Evolutionary conservation across 2,797 vertebrate species (phyloP).

Genomic region (Periophthalmus magnuspinnatus): DNA sequence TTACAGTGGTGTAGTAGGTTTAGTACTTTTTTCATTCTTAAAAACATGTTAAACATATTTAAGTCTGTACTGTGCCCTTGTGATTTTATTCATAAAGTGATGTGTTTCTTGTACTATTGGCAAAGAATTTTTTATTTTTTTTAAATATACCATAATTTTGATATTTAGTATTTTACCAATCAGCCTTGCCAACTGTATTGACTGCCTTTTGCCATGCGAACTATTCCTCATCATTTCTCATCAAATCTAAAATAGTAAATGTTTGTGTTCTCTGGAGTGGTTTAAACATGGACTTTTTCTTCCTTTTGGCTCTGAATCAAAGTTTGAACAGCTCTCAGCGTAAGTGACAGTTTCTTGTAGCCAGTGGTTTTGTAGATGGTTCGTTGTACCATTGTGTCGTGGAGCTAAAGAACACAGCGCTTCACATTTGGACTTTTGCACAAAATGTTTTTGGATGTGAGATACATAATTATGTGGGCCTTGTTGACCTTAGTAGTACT

Average conservation of each 20-base stretch:
- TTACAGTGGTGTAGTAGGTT: no score
- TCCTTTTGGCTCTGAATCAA: constrained; percentile 25
- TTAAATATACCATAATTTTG: no score
- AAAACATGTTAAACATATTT: background rate
- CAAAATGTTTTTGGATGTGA: constrained; percentile 22
- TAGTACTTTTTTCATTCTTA: no score
- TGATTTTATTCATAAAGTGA: background rate
- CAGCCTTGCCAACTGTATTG: background rate
- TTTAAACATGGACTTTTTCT: constrained; percentile 22
- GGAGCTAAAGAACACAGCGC: constrained; percentile 32
- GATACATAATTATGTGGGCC: no score
- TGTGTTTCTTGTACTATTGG: background rate
- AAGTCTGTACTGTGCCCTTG: background rate
- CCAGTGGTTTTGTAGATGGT: constrained; percentile 9
- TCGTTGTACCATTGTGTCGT: constrained; percentile 23
- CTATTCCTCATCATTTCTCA: constrained; percentile 13
- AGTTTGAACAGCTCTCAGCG: constrained; percentile 20
- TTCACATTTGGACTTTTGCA: constrained; percentile 46
- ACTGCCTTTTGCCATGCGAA: background rate
- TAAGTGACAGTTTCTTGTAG: constrained; percentile 5
- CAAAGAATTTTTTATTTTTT: background rate
- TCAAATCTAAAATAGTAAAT: constrained; percentile 27
- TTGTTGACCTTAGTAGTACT: no score
- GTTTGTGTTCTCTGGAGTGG: constrained; percentile 15
- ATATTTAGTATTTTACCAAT: background rate